Percentiles rank a stretch among this genome's conserved stretches.
Evolutionary conservation across 2,113 vertebrate genomes (phyloP).

Genomic region (Urocynchramus pylzowi): DNA sequence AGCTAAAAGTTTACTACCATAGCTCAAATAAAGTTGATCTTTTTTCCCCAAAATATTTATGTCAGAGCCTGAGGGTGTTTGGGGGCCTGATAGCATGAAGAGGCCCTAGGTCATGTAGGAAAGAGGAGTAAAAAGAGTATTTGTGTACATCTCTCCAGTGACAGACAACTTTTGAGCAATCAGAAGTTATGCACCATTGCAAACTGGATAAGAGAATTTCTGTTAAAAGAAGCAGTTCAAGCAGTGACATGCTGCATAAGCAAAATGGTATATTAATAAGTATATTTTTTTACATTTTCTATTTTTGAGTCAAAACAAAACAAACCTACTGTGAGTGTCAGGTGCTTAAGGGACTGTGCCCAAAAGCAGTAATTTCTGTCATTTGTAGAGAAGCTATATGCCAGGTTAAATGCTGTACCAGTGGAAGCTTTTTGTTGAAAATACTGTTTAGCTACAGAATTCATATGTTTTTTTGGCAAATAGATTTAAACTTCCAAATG

Average conservation of each 20-base stretch:
- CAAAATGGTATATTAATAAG: not conserved
- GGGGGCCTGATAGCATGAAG: not conserved
- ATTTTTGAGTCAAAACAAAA: not conserved
- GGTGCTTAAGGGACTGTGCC: not conserved
- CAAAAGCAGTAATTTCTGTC: not conserved
- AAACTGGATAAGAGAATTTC: not conserved
- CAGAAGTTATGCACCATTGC: not conserved
- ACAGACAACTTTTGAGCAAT: not conserved
- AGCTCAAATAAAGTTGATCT: not conserved
- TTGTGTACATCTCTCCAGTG: not conserved
- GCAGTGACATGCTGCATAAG: not conserved
- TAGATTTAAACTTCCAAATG: not conserved
- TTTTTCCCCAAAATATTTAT: not conserved
- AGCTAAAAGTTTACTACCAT: not conserved
- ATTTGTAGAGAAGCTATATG: not conserved
- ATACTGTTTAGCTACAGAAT: not conserved
- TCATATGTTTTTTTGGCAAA: not conserved
- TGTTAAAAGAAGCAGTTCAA: not conserved
- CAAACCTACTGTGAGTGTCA: not conserved
- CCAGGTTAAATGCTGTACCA: not conserved
- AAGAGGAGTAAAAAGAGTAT: not conserved
- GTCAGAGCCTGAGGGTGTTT: not conserved
- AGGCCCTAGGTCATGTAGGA: not conserved
- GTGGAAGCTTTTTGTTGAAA: not conserved
- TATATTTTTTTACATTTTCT: not conserved